Base-by-base conservation (phyloP, 2,797 vertebrate species). In the Rhabdomys pumilio region DNA sequence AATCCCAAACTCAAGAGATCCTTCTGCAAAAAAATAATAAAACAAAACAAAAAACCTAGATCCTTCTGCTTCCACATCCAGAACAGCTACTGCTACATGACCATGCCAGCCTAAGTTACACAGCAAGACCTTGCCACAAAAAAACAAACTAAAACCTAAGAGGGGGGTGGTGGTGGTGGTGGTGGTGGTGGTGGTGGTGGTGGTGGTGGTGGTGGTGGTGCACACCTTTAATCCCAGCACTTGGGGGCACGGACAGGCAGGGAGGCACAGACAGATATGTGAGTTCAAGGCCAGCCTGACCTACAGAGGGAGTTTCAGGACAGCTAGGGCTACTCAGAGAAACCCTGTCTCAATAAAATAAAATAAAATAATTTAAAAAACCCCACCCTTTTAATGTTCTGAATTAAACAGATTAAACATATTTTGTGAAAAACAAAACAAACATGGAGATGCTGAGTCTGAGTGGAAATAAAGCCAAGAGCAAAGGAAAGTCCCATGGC, bases 401-500 rank as follows among this genome's bases (percentile, higher is more conserved):
- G 3, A 96, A 93, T 77, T 90, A 79, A 92, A 92, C 41, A 84
- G 24, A 82, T 88, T 53, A 94, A 89, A 92, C 41, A 47, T 83
- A 86, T 53, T 14, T 63, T 65, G 26, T 63, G 20, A 83, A 95
- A 85, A 90, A 92, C 44, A 57, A 91, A 91, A 73, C 57, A 88
- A 96, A 83, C 41, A 95, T 2, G 15, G 76, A 76, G 29, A 53
- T n/a, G 88, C 61, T 0, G 34, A 92, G 34, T 12, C 38, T 92
- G 67, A 91, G 0, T 72, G 41, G 34, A 93, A 95, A 96, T 29
- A 89, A 91, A 93, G n/a, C 41, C 6, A 95, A 89, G 38, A 89
- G 19, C 88, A 76, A 95, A 87, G 13, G 2, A 17, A 53, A 65
- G 20, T 92, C 11, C 20, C 34, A 6, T 22, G 47, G 50, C 72